Base-by-base conservation (phyloP, 2,113 vertebrate species). In the Neotragus pygmaeus region DNA sequence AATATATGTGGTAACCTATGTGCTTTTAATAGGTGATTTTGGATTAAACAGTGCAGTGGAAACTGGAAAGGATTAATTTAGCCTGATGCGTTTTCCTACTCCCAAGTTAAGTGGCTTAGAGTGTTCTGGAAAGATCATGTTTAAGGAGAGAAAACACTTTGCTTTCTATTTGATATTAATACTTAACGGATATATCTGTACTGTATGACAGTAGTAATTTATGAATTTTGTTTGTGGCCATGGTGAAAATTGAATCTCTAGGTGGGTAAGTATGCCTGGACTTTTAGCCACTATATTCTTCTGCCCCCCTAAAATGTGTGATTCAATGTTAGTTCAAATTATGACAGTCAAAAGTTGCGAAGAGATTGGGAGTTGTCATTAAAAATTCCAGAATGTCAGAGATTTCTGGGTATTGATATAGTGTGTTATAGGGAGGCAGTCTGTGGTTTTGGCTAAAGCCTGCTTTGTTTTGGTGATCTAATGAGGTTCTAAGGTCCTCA, bases 31-130 rank as follows among this genome's bases (percentile, higher is more conserved):
- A 98, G 57, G 82, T 28, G 23, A 30, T 96, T 98, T 70, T 96
- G 73, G 93, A 96, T 98, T 98, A 97, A 96, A 92, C 78, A 97
- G 13, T 95, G 39, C 33, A 58, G n/a, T 82, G 43, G 93, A 98
- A 96, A 5, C 66, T 88, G 70, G 73, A 57, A 53, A 98, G 80
- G 86, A 93, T 98, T 97, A 97, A 94, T 97, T 96, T 95, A 95
- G 88, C 60, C 17, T 66, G 51, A 81, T 1, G 0, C 4, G 51
- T 95, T 97, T 88, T 51, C 82, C 92, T 97, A 25, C 58, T 93
- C 36, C 28, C 47, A 94, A 93, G 82, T 75, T 94, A 84, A 97
- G 87, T 95, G 83, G 45, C 64, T 97, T 90, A 78, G 14, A 77
- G 12, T 98, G 17, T 66, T 94, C 91, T 87, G 70, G 70, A 98